Conservation (phyloP, 1,140 invertebrate genomes). For the Leptinotarsa defecta region DNA sequence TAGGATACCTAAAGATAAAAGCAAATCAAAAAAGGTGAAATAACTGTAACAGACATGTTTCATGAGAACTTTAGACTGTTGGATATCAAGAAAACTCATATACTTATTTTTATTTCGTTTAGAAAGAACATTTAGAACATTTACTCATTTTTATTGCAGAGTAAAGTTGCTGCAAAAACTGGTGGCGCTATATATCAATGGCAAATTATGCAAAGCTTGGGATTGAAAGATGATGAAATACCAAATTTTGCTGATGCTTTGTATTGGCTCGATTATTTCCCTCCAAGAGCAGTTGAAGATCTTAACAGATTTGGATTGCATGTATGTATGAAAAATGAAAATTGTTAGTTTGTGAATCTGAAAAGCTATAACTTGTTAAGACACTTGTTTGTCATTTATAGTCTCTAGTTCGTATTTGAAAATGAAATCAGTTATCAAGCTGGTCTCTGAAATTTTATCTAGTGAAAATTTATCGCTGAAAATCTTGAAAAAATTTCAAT, state of each 20-base stretch:
- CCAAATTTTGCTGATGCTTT: conserved; percentile 86
- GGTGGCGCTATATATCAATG: conserved; percentile 93
- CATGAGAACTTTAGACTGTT: too few relatives aligned
- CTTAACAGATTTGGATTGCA: conserved; percentile 87
- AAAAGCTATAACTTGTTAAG: too few relatives aligned
- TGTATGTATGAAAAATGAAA: conserved; percentile 61
- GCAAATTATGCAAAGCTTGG: conserved; percentile 97
- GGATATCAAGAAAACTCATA: too few relatives aligned
- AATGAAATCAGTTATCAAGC: too few relatives aligned
- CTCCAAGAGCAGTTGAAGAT: conserved; percentile 85
- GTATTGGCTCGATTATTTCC: conserved; percentile 97
- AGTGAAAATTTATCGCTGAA: too few relatives aligned
- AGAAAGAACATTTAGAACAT: background rate
- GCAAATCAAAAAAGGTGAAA: conserved; percentile 92
- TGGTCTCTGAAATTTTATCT: too few relatives aligned
- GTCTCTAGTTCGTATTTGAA: too few relatives aligned
- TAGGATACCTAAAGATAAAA: conserved; percentile 86
- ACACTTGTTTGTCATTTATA: too few relatives aligned
- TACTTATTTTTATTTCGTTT: conserved; percentile 37
- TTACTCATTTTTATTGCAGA: conserved; percentile 61
- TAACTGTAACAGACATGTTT: too few relatives aligned
- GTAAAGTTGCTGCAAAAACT: conserved; percentile 94
- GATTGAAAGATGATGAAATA: conserved; percentile 89
- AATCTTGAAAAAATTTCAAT: too few relatives aligned
- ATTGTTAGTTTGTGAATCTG: too few relatives aligned